Evolutionary conservation across 2,113 vertebrate species (phyloP).

Genomic region (Turdus rufiventris): DNA sequence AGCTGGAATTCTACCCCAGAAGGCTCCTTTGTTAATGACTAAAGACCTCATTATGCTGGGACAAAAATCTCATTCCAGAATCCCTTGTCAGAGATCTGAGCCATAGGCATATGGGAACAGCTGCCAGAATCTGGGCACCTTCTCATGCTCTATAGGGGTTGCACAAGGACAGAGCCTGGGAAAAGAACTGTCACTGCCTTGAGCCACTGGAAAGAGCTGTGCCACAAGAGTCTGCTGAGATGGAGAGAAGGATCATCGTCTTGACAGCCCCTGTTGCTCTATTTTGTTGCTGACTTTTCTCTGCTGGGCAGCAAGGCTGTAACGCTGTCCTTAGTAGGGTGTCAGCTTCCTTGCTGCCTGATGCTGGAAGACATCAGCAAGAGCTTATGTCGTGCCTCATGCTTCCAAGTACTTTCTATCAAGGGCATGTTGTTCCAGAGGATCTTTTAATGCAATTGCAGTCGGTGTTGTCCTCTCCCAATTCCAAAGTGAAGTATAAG

Average conservation of each 20-base stretch:
- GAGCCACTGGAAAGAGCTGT: neutral
- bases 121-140: constrained; percentile 13
- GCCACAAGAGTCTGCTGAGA: rapidly evolving
- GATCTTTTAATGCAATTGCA: constrained; percentile 17
- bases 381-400: neutral
- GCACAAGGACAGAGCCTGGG: neutral
- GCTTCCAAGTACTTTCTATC: neutral
- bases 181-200: neutral
- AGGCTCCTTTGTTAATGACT: constrained; percentile 9
- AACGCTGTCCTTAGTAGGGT: neutral
- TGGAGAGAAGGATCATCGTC: neutral
- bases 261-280: constrained; percentile 1
- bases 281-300: neutral
- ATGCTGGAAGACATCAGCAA: neutral
- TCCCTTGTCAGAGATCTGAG: constrained; percentile 14
- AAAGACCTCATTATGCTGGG: constrained; percentile 1
- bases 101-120: neutral
- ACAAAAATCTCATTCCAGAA: constrained; percentile 6
- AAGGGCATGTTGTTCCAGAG: neutral
- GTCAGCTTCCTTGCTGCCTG: neutral
- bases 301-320: neutral
- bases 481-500: neutral
- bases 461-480: neutral
- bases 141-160: neutral
- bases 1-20: constrained; percentile 44